Base-by-base conservation (phyloP, 2,888 invertebrate genomes). In the Baronia brevicornis region DNA sequence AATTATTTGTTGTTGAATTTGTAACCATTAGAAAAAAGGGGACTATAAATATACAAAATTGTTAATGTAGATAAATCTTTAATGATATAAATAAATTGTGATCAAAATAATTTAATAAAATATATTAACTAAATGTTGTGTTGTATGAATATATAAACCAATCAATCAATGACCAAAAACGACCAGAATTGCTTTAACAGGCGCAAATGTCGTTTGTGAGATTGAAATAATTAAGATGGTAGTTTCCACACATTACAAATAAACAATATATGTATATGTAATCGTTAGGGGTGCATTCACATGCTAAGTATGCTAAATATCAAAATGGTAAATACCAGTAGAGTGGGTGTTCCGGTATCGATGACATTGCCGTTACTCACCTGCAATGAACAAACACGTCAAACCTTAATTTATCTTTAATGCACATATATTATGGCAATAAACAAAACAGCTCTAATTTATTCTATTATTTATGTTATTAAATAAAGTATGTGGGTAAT, bases 321-420 rank as follows among this genome's bases (percentile, higher is more conserved):
- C 11, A 36, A 43, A 63, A 60, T 50, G 36, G 60, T 78, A 79
- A 69, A 69, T 84, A 84, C 84, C 84, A 84, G 79, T 61, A 84
- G 60, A 58, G 84, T 79, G 53, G 79, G 74, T 60, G 84, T 82
- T 73, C 84, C 84, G 55, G 82, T 78, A 62, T 84, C 84, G 82
- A 84, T 78, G 80, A 82, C 82, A 82, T 84, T 84, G 79, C 84
- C 84, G 82, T 84, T 84, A 84, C 84, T 82, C 82, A 84, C 82
- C 84, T 84, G 79, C 52, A 80, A 80, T 48, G 54, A 69, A 62
- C 31, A 60, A 58, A 54, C 26, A n/a, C n/a, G n/a, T n/a, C n/a
- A 14, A 20, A 24, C 7, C 20, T 20, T 33, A 29, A 26, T 8
- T 33, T 17, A 25, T 20, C 28, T 20, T 15, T 14, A 19, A 6